Evolutionary conservation across 2,888 invertebrate genomes (phyloP).

Genomic region (Taphrorychus bicolor): DNA sequence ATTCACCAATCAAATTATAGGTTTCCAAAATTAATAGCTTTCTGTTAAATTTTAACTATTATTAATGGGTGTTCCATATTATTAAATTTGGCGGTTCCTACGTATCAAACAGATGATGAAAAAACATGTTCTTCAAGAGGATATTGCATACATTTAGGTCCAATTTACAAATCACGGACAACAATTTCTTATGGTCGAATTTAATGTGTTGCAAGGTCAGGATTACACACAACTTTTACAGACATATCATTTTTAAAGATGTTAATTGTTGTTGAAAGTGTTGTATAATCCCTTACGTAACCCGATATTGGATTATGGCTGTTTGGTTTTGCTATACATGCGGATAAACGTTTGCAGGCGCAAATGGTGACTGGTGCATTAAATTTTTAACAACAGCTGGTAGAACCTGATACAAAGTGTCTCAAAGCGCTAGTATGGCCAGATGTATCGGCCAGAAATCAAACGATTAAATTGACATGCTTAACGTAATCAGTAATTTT

Average conservation of each 20-base stretch:
- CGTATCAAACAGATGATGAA: neutral
- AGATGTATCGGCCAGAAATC: neutral
- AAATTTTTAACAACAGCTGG: neutral
- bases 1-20: too few species aligned
- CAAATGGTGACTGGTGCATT: neutral
- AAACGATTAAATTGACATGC: neutral
- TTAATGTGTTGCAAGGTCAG: constrained; percentile 1
- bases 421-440: neutral
- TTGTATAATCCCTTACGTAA: neutral
- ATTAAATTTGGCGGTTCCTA: neutral
- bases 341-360: neutral
- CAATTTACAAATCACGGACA: neutral
- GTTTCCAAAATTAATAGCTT: too few species aligned
- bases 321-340: neutral
- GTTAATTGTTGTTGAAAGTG: neutral
- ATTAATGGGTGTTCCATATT: neutral
- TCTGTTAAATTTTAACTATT: too few species aligned
- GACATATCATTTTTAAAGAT: neutral
- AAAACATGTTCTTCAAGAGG: neutral
- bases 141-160: neutral
- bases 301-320: neutral
- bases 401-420: neutral
- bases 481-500: neutral
- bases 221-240: neutral
- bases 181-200: neutral